These are phyloP conservation scores for Lucifuga dentata DNA, from an alignment of 2,113 vertebrate species.

Conservation along the genomic window DNA sequence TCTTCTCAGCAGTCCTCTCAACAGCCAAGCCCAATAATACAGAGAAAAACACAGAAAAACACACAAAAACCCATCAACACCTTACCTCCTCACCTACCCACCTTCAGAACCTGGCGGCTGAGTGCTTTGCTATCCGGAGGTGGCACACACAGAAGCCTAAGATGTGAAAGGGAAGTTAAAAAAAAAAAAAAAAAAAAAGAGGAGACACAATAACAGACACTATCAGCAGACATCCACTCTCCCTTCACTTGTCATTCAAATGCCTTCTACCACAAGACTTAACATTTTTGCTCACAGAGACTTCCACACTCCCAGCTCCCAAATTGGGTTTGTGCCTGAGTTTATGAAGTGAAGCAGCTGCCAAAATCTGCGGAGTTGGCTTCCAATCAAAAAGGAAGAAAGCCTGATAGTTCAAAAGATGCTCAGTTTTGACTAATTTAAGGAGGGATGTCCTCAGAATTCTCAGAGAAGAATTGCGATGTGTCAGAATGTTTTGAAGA, in stretches of 20 bases:
- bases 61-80: slow-evolving; percentile 30
- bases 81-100: slow-evolving; percentile 48
- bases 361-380: slow-evolving; percentile 64
- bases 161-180: slow-evolving; percentile 50
- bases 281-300: slow-evolving; percentile 49
- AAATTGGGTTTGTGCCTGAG: slow-evolving; percentile 61
- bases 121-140: slow-evolving; percentile 52
- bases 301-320: slow-evolving; percentile 63
- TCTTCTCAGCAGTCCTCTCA: slow-evolving; percentile 31
- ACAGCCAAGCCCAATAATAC: slow-evolving; percentile 44
- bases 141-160: slow-evolving; percentile 34
- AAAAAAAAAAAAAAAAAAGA: slow-evolving; percentile 32
- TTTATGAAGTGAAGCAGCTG: slow-evolving; percentile 59
- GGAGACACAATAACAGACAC: slow-evolving; percentile 54
- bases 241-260: slow-evolving; percentile 71
- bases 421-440: slow-evolving; percentile 53
- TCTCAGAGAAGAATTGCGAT: slow-evolving; percentile 11
- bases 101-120: slow-evolving; percentile 30
- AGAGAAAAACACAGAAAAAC: slow-evolving; percentile 40
- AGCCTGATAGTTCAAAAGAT: slow-evolving; percentile 48
- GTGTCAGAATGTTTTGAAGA: slow-evolving; percentile 28
- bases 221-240: slow-evolving; percentile 63
- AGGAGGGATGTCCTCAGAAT: slow-evolving; percentile 28
- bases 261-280: slow-evolving; percentile 49
- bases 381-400: slow-evolving; percentile 53